phyloP scores from a whole-genome alignment of 2,113 vertebrate genomes.

The Lichenostomus cassidix region DNA sequence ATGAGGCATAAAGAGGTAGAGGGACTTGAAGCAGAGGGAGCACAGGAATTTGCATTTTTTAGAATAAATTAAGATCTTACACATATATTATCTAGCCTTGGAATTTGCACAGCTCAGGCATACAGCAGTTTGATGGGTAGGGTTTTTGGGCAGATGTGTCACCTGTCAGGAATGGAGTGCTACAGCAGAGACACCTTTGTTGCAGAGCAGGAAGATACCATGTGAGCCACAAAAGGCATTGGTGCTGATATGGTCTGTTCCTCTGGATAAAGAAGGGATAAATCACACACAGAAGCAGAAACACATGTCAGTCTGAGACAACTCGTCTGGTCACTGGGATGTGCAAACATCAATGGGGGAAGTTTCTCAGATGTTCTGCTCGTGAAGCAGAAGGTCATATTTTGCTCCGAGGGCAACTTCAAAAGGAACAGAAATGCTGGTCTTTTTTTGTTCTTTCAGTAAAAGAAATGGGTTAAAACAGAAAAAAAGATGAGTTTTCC shows the following conservation, averaged over 20 bases:
- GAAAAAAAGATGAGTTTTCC: not conserved
- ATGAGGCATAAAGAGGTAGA: not conserved
- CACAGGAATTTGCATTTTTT: not conserved
- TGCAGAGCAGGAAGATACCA: not conserved
- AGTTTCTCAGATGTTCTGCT: not conserved
- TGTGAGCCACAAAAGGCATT: not conserved
- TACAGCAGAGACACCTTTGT: not conserved
- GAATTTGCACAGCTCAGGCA: not conserved
- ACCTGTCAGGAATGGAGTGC: not conserved
- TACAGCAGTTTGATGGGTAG: not conserved
- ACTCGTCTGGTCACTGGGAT: not conserved
- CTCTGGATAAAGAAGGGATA: not conserved
- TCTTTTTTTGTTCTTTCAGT: not conserved
- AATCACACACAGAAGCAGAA: not conserved
- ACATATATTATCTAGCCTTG: not conserved
- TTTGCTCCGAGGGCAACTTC: slow-evolving; percentile 1
- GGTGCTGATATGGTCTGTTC: not conserved
- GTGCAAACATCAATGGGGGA: not conserved
- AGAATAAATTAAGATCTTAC: not conserved
- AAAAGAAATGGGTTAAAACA: not conserved
- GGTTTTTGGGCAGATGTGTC: not conserved
- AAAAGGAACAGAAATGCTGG: not conserved
- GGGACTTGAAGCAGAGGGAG: not conserved
- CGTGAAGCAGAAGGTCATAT: not conserved
- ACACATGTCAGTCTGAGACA: not conserved